Evolutionary conservation across 2,797 vertebrate species (phyloP).

Genomic region (Perodicticus potto): DNA sequence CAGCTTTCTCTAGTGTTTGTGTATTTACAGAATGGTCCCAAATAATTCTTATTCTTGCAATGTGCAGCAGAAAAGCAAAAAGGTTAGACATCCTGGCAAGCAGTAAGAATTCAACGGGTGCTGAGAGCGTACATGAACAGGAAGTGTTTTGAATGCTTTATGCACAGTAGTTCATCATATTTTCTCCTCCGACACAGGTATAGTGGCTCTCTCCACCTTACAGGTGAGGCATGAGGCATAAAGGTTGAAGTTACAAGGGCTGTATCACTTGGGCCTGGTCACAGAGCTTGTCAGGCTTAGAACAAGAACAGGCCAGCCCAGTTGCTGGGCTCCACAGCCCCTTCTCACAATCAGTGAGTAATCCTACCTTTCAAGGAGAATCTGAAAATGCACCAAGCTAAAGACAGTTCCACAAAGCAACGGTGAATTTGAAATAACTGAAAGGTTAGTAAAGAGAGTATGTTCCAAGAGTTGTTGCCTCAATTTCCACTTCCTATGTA

Average conservation of each 20-base stretch:
- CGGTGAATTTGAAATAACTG: not conserved
- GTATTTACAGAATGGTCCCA: too few relatives aligned
- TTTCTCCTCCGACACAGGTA: not conserved
- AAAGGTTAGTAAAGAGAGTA: not conserved
- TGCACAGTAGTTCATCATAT: not conserved
- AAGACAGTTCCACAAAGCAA: not conserved
- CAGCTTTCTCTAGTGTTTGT: too few relatives aligned
- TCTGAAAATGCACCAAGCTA: not conserved
- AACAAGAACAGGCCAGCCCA: not conserved
- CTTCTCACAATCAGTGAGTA: not conserved
- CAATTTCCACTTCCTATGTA: not conserved
- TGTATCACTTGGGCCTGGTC: accelerated
- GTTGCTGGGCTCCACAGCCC: not conserved
- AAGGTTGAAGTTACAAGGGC: accelerated
- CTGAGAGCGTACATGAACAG: not conserved
- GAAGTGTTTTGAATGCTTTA: not conserved
- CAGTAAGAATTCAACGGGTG: not conserved
- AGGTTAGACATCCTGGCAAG: too few relatives aligned
- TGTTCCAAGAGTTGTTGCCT: not conserved
- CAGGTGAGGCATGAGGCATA: not conserved
- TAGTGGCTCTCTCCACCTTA: not conserved
- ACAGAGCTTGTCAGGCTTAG: accelerated
- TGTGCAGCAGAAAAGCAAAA: too few relatives aligned
- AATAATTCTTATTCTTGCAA: too few relatives aligned
- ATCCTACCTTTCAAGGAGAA: not conserved